Evolutionary conservation across 2,888 invertebrate species (phyloP), one percentile per base, ranked within the genome.

Genomic region (Callosobruchus maculatus): DNA sequence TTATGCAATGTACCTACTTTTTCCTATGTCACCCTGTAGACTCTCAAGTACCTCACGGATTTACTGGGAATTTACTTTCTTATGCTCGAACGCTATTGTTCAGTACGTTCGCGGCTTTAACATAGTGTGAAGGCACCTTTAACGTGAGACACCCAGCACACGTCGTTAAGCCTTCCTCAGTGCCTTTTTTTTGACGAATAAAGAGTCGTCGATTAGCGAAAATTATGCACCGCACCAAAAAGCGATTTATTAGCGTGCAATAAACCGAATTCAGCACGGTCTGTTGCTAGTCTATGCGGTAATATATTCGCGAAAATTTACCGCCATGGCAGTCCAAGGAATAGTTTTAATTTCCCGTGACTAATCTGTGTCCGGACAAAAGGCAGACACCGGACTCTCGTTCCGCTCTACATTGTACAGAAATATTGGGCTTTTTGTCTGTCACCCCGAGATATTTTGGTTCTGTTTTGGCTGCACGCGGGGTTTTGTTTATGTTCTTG

Each of bases 341-440:
- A 81, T 80, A 80, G 76, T 80, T 82, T 82, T 82, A 81, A 81
- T 80, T 76, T 78, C 75, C 81, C 78, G 81, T 80, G 77, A 81
- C 82, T 71, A 81, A 82, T 80, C 70, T 71, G 67, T 74, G 75
- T 74, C 74, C 68, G 21, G 75, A 75, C 72, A 72, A 73, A 75
- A 74, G 78, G 5, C 18, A 49, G 49, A 49, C 49, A 49, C 49
- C 49, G 49, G 49, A 49, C 49, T 49, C 49, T 49, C 49, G 49
- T 49, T 49, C 49, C 49, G 49, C 49, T 49, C 49, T 49, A 49
- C 49, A 49, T 49, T 49, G 49, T 49, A 49, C 49, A 49, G 49
- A 49, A 49, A 49, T 49, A 49, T 49, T 49, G 49, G 9, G 49
- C 49, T 49, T 49, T 49, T 13, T 49, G 49, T 7, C 49, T 7